A percentile compares a stretch with the other conserved stretches of the same genome.
Conservation (phyloP, 1,140 invertebrate species). For the Oedothorax gibbosus region DNA sequence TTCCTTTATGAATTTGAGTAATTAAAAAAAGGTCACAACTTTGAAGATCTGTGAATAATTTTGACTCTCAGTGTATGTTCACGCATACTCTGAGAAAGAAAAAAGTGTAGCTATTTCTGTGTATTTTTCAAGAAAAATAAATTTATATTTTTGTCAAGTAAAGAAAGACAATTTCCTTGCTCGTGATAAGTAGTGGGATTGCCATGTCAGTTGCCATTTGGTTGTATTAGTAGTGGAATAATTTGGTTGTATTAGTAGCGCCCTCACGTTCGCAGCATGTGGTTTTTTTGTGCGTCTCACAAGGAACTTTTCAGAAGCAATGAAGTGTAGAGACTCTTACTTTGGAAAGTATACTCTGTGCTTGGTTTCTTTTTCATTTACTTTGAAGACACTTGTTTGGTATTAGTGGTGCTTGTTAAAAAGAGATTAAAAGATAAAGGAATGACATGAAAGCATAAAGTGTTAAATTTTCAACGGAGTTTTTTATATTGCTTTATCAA, state of each 20-base stretch:
- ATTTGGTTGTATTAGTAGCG: conserved; percentile 3
- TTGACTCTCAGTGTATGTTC: too few relatives aligned
- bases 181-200: too few relatives aligned
- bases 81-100: too few relatives aligned
- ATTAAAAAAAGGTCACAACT: too few relatives aligned
- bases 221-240: too few relatives aligned
- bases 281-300: conserved; percentile 4
- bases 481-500: not conserved
- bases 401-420: not conserved
- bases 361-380: conserved; percentile 10
- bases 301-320: conserved; percentile 12
- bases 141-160: too few relatives aligned
- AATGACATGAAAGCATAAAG: not conserved
- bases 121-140: too few relatives aligned
- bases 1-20: too few relatives aligned
- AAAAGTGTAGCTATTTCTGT: too few relatives aligned
- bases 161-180: too few relatives aligned
- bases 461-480: not conserved
- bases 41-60: too few relatives aligned
- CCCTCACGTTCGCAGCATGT: conserved; percentile 31
- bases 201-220: too few relatives aligned
- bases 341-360: conserved; percentile 7
- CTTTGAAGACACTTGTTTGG: not conserved
- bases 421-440: conserved; percentile 10
- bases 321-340: not conserved